Evolutionary conservation across 2,888 invertebrate species (phyloP).

Genomic region (Diabrotica balteata): DNA sequence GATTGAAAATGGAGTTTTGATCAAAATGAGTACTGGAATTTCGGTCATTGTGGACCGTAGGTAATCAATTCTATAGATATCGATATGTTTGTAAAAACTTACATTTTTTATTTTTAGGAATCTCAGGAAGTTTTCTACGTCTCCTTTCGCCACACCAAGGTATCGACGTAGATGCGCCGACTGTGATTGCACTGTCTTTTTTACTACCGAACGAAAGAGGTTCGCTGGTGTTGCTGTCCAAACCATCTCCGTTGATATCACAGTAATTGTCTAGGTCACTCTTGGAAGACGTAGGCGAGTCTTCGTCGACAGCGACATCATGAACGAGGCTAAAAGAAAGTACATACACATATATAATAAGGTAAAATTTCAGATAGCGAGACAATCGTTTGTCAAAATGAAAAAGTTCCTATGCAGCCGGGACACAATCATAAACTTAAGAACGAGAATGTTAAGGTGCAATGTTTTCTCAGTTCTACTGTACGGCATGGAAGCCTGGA

Average conservation of each 20-base stretch:
- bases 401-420: too few relatives aligned
- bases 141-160: slow-evolving; percentile 66
- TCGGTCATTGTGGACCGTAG: too few relatives aligned
- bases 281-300: slow-evolving; percentile 80
- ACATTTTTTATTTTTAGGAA: slow-evolving; percentile 89
- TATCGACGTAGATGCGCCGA: slow-evolving; percentile 37
- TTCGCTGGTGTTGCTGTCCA: slow-evolving; percentile 30
- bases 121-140: slow-evolving; percentile 86
- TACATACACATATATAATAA: too few relatives aligned
- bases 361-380: too few relatives aligned
- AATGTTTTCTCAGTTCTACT: too few relatives aligned
- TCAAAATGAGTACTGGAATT: too few relatives aligned
- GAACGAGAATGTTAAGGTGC: too few relatives aligned
- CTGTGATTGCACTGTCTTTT: slow-evolving; percentile 28
- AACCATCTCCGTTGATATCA: slow-evolving; percentile 51
- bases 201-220: slow-evolving; percentile 34
- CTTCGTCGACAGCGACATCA: slow-evolving; percentile 82
- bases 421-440: too few relatives aligned
- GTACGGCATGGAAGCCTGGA: too few relatives aligned
- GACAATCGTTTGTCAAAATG: too few relatives aligned
- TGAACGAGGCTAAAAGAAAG: slow-evolving; percentile 75
- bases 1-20: too few relatives aligned
- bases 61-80: too few relatives aligned
- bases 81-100: slow-evolving; percentile 54
- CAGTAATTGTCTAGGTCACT: slow-evolving; percentile 69